Evolutionary conservation across 2,113 vertebrate genomes (phyloP), one percentile per base, ranked within the genome.

Genomic region (Sphaerodactylus townsendi): DNA sequence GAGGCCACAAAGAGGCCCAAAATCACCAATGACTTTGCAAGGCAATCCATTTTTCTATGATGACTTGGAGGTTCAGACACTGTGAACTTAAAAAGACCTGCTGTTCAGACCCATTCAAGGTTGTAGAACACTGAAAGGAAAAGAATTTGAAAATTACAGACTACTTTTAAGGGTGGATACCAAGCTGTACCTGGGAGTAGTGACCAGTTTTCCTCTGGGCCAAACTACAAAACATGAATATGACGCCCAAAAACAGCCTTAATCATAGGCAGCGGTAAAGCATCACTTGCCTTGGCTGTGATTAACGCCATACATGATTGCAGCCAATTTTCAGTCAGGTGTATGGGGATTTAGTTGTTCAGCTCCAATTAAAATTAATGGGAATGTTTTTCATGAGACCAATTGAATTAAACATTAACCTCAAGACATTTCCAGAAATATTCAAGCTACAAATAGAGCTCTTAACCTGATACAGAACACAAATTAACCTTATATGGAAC

Each of bases 261-360:
- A 2, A 68, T 46, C 65, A 78, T n/a, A 50, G 46, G 39, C 41
- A 72, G 25, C 30, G 21, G 8, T 66, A 86, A 35, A 84, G 85
- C 77, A 44, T 59, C 83, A 87, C 86, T 85, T 66, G 59, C 33
- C 53, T 89, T 86, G 41, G 33, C 19, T n/a, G 28, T 89, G 69
- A 83, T 81, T 44, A 73, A 41, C 83, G 82, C 65, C 80, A 84
- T 87, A 85, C n/a, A 44, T 81, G 88, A 88, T 81, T 85, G 25
- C 44, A 64, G 21, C 71, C 59, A 33, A 77, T 88, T 91, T 92
- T 89, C 48, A 77, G 83, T 75, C 88, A 90, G 69, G 14, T n/a
- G 74, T 69, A 85, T 0, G 85, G 89, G 73, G 81, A 90, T 91
- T 87, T 82, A 86, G 77, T n/a, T 64, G 77, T 69, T 44, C 80